Evolutionary conservation across 2,797 vertebrate species (phyloP).

Genomic region (Catamblyrhynchus diadema): DNA sequence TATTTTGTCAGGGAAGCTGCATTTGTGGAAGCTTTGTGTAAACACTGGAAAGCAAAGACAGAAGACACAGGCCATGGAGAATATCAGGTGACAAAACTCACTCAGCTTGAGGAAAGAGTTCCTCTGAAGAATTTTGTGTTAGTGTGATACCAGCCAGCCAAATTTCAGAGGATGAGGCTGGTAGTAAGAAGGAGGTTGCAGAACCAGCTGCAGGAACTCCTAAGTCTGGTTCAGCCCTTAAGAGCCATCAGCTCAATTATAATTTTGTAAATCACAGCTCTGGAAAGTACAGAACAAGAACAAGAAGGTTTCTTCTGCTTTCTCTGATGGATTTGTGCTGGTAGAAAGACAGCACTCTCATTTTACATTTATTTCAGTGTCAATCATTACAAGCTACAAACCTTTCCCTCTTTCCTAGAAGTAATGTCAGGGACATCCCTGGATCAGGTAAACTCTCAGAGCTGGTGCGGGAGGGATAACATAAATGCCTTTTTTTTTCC

Average conservation of each 20-base stretch:
- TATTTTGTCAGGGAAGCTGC: background rate
- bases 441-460: background rate
- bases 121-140: background rate
- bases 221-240: background rate
- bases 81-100: background rate
- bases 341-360: background rate
- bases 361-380: background rate
- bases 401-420: background rate
- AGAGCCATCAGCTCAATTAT: background rate
- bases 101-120: background rate
- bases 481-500: background rate
- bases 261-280: background rate
- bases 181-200: background rate
- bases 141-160: background rate
- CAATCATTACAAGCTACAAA: background rate
- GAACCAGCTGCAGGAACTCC: background rate
- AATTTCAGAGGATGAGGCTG: background rate
- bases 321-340: background rate
- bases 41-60: background rate
- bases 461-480: fast-evolving
- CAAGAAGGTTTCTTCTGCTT: background rate
- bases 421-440: background rate
- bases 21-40: background rate
- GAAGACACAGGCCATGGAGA: background rate
- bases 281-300: background rate